Evolutionary conservation across 2,113 vertebrate genomes (phyloP), one percentile per base, ranked within the genome.

Genomic region (Donacobius atricapilla): DNA sequence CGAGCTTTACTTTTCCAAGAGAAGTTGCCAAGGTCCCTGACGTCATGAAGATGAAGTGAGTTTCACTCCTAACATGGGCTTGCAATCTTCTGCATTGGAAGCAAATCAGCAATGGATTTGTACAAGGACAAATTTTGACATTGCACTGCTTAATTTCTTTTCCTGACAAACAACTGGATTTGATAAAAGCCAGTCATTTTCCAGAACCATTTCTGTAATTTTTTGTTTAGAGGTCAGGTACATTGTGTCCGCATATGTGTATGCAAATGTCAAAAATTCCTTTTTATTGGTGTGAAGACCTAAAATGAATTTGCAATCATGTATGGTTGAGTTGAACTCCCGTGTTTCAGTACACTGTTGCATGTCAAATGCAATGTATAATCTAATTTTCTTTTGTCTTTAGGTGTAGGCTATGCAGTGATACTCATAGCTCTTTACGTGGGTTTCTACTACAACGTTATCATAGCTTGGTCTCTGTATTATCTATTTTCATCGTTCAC

Each of bases 401-500:
- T 84, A 99, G 99, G 99, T 92, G 99, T 99, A 69, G 99, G 99
- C 97, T 99, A 99, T 35, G 98, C 99, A 12, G 99, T 99, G 97
- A 99, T 99, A 96, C 92, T 99, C 97, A 99, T 99, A 89, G 99
- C 99, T 31, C 96, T 99, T 69, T 99, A 99, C 25, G 99, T 99
- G 53, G 99, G 99, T 93, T 99, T 99, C 98, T 99, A 99, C 98
- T 99, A 99, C 98, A 99, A 99, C 8, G 99, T 99, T 97, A 99
- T 99, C 98, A 99, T 99, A 54, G 99, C 99, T 80, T 99, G 99
- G 99, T 99, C 99, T 10, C 98, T 99, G 33, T 98, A 99, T 98
- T 99, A 99, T 97, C 98, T 99, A 90, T 99, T 98, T 96, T 99
- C 99, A 81, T 99, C 99, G 51, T 99, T 99, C 98, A 99, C 98